phyloP scores from a whole-genome alignment of 2,113 vertebrate genomes.

The Aegotheles bennettii region DNA sequence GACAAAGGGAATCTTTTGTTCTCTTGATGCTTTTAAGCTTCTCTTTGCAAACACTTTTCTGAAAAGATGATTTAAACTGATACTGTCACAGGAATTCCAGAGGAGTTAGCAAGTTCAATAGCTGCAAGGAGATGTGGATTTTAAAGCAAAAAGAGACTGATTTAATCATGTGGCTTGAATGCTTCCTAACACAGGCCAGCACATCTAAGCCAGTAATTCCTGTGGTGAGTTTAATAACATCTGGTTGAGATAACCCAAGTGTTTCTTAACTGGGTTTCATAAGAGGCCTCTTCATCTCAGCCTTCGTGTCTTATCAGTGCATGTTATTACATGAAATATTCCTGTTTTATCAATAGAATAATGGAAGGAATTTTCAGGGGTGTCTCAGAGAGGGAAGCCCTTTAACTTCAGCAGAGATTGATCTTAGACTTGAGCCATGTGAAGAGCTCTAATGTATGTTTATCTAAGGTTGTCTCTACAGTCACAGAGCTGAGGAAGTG shows the following conservation, averaged over 20 bases:
- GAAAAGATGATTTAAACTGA: neutral
- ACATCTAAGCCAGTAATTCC: neutral
- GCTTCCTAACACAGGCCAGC: neutral
- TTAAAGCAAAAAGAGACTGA: neutral
- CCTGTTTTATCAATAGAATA: neutral
- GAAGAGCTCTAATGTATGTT: neutral
- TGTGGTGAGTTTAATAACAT: constrained; percentile 9
- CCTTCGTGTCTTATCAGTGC: neutral
- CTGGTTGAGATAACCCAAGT: neutral
- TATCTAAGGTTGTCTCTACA: neutral
- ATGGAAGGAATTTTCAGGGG: neutral
- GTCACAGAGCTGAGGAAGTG: neutral
- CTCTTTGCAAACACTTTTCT: neutral
- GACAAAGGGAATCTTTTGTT: neutral
- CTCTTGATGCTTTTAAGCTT: neutral
- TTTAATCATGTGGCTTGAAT: neutral
- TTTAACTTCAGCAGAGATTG: neutral
- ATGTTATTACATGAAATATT: neutral
- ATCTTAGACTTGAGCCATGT: neutral
- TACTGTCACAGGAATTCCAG: neutral
- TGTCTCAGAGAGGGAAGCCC: neutral
- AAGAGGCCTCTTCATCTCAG: constrained; percentile 3
- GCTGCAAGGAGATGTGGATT: neutral
- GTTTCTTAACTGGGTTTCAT: constrained; percentile 9
- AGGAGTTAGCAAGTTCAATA: neutral